Evolutionary conservation across 30 jellyfish, hydroid and myxozoan species (phyloP), one percentile per base, ranked within the genome.

Genomic region (Morbakka virulenta): DNA sequence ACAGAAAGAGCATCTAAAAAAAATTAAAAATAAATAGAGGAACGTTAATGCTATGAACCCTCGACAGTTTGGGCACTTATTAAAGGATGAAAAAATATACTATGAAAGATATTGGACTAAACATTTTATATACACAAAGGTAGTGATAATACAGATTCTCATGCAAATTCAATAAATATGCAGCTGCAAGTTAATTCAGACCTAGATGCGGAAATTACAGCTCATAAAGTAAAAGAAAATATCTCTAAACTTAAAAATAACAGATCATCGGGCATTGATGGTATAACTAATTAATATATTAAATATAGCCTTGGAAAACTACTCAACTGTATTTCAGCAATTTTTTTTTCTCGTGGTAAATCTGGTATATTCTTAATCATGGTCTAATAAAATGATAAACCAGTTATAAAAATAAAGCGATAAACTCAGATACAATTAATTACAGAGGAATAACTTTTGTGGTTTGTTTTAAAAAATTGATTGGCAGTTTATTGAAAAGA

Each of bases 401-500:
- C 3, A 68, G 35, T 17, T 33, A 30, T 68, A 68, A 68, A 68
- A 68, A 0, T 24, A 31, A 68, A 68, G 80, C 67, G 23, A 23
- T 41, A 68, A 68, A 68, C 23, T 9, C 6, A 20, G 0, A 68
- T 68, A 35, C 80, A 68, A 34, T 27, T 2, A 68, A 0, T 33
- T 68, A 68, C 28, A n/a, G 50, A 35, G 80, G 80, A 1, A 68
- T 68, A 30, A 68, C 80, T 1, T n/a, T 68, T 22, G 80, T 3
- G 0, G 23, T 65, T 24, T 68, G 66, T 34, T 67, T 68, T 68
- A 67, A 67, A 23, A 68, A 68, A 35, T 34, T 68, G 14, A 34
- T 68, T 68, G 23, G 67, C 28, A 36, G 80, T 32, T 3, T 68
- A 2, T 17, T 68, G 52, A 68, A 68, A 24, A 68, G 47, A 68